These are phyloP conservation scores for Drosophila triauraria DNA, from an alignment of 1,140 invertebrate genomes.

Conservation along the genomic window DNA sequence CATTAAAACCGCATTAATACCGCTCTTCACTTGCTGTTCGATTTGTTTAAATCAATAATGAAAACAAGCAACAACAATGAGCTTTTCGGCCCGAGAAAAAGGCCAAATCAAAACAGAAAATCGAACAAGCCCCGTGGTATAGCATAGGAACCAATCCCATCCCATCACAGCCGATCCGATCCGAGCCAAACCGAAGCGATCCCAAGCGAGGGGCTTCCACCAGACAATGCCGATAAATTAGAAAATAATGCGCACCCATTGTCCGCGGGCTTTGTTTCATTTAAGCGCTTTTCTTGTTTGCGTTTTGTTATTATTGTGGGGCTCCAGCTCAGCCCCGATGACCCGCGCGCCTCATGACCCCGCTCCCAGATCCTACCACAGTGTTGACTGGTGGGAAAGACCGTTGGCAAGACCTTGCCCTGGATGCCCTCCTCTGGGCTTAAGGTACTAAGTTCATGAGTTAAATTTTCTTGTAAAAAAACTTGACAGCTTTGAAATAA, in stretches of 20 bases:
- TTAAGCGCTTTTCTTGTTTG: slow-evolving; percentile 81
- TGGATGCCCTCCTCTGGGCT: slow-evolving; percentile 13
- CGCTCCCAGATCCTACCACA: slow-evolving; percentile 26
- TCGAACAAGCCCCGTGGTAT: slow-evolving; percentile 16
- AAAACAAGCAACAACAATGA: slow-evolving; percentile 71
- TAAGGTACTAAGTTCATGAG: not conserved
- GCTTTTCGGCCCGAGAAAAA: slow-evolving; percentile 46
- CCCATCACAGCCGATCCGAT: slow-evolving; percentile 30
- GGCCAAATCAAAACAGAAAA: slow-evolving; percentile 47
- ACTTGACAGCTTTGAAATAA: not conserved
- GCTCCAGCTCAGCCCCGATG: slow-evolving; percentile 22
- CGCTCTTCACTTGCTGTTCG: slow-evolving; percentile 78
- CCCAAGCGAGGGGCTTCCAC: slow-evolving; percentile 50
- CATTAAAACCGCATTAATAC: slow-evolving; percentile 81
- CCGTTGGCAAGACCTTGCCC: not conserved
- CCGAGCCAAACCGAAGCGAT: slow-evolving; percentile 10
- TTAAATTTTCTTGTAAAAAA: not conserved
- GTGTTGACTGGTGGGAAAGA: slow-evolving; percentile 39
- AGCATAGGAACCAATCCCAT: slow-evolving; percentile 51
- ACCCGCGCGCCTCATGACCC: slow-evolving; percentile 10
- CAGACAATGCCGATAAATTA: slow-evolving; percentile 81
- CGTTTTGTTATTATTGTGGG: slow-evolving; percentile 55
- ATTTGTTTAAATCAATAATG: slow-evolving; percentile 83
- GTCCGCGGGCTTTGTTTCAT: slow-evolving; percentile 80
- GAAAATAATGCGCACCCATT: slow-evolving; percentile 83